Percentiles rank a stretch among this genome's conserved stretches.
These are phyloP conservation scores for Uloborus plumipes DNA, from an alignment of 2,888 invertebrate species.

Conservation along the genomic window DNA sequence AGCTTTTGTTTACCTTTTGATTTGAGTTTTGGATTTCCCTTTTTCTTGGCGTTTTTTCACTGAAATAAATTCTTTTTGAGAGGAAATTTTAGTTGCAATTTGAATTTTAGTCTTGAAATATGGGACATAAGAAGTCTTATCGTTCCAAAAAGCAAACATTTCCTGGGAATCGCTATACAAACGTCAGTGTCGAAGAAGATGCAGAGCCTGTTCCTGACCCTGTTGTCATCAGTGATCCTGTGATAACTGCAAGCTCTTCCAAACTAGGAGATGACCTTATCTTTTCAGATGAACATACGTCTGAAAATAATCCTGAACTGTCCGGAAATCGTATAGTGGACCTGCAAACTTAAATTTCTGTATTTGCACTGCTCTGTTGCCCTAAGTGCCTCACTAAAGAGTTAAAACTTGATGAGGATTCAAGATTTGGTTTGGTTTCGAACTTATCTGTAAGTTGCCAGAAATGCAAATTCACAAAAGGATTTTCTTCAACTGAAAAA, in stretches of 20 bases:
- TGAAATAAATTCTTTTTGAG: too few species aligned
- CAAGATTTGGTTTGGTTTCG: constrained; percentile 12
- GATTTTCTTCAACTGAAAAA: neutral
- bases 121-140: neutral
- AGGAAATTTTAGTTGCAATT: too few species aligned
- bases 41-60: too few species aligned
- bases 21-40: too few species aligned
- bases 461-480: neutral
- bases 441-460: neutral
- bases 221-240: too few species aligned
- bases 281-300: too few species aligned
- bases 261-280: neutral
- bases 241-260: neutral
- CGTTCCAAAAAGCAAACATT: constrained; percentile 1
- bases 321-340: constrained; percentile 1
- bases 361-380: constrained; percentile 14
- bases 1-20: too few species aligned
- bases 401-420: constrained; percentile 8
- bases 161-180: neutral
- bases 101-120: too few species aligned
- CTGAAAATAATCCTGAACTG: too few species aligned
- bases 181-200: too few species aligned
- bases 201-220: too few species aligned
- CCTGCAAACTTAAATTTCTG: neutral
- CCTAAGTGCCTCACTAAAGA: constrained; percentile 1